Evolutionary conservation across 2,888 invertebrate species (phyloP).

Genomic region (Oscheius myriophilus): DNA sequence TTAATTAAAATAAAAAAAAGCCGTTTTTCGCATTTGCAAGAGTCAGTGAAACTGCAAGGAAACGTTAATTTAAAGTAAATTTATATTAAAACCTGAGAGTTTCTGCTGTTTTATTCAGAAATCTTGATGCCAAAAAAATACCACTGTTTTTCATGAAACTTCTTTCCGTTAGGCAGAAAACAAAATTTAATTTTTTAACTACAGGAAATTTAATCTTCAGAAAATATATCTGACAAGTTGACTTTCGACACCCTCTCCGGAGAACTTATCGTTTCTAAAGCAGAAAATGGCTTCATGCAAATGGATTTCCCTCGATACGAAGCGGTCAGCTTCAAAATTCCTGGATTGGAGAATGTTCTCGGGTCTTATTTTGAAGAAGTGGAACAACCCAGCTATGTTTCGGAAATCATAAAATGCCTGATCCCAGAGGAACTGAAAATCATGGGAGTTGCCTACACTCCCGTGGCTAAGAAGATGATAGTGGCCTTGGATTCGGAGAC

Average conservation of each 20-base stretch:
- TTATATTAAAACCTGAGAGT: too few species aligned
- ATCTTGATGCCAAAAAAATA: too few species aligned
- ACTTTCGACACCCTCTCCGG: conserved; percentile 61
- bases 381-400: conserved; percentile 35
- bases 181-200: too few species aligned
- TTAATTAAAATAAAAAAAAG: too few species aligned
- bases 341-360: neutral
- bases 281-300: conserved; percentile 29
- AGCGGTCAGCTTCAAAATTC: conserved; percentile 33
- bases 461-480: conserved; percentile 44
- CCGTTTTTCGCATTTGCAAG: too few species aligned
- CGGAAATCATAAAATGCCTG: conserved; percentile 43
- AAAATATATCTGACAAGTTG: conserved; percentile 58
- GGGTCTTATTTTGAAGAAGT: neutral
- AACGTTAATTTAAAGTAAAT: too few species aligned
- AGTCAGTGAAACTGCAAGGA: too few species aligned
- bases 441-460: conserved; percentile 40
- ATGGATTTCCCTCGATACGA: conserved; percentile 59
- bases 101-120: too few species aligned
- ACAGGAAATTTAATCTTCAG: conserved; percentile 70
- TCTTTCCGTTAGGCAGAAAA: too few species aligned
- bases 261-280: conserved; percentile 47
- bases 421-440: conserved; percentile 40
- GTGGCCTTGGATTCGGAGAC: conserved; percentile 54
- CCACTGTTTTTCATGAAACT: too few species aligned